phyloP scores from a whole-genome alignment of 2,113 vertebrate genomes.

The Natator depressus region DNA sequence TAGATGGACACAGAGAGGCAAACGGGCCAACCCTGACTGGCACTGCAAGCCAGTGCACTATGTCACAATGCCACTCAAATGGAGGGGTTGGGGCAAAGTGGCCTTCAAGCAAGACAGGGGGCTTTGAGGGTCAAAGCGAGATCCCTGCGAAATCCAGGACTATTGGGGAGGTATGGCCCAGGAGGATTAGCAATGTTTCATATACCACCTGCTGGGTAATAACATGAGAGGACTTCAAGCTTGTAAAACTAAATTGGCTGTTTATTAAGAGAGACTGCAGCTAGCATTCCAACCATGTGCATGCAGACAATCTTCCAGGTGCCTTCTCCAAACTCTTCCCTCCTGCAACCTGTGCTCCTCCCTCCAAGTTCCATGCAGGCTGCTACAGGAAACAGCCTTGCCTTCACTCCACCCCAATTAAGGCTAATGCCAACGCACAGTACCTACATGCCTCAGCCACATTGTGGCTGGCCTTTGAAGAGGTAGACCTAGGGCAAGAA shows the following conservation, averaged over 20 bases:
- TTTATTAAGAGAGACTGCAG: slow-evolving; percentile 27
- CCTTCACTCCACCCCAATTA: not conserved
- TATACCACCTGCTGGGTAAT: not conserved
- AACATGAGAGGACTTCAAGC: not conserved
- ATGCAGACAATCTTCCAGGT: not conserved
- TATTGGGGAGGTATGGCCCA: not conserved
- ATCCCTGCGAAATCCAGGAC: not conserved
- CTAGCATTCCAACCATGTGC: slow-evolving; percentile 8
- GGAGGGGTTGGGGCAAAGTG: not conserved
- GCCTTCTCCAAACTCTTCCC: not conserved
- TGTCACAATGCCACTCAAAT: not conserved
- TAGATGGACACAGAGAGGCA: not conserved
- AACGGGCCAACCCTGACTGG: not conserved
- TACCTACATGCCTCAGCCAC: not conserved
- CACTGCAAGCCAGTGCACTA: not conserved
- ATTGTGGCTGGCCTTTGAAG: not conserved
- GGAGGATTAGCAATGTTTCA: not conserved
- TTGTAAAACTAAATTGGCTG: not conserved
- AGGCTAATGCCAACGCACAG: not conserved
- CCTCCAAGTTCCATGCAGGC: not conserved
- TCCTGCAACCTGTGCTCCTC: not conserved
- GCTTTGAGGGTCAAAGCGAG: not conserved
- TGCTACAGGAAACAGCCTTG: not conserved
- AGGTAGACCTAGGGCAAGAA: not conserved
- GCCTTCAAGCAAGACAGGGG: not conserved